These are phyloP conservation scores for Myopa testacea DNA, from an alignment of 2,888 invertebrate species.

Conservation along the genomic window DNA sequence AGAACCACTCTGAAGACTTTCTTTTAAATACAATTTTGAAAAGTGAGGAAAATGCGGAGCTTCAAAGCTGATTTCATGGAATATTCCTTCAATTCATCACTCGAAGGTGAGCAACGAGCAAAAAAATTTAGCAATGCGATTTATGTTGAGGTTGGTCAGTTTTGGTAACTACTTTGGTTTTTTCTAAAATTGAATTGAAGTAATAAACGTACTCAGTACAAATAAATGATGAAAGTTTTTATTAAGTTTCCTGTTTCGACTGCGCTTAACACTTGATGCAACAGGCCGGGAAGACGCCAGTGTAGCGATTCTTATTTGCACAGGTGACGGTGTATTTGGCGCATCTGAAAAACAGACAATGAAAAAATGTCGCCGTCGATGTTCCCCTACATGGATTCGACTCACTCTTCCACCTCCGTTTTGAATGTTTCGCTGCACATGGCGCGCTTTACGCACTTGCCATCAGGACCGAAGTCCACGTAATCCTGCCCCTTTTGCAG, in stretches of 20 bases:
- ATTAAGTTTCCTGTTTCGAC: background rate
- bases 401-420: constrained; percentile 61
- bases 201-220: too few relatives aligned
- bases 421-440: constrained; percentile 59
- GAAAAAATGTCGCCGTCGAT: background rate
- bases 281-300: constrained; percentile 63
- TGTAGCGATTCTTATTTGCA: constrained; percentile 58
- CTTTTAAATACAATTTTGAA: too few relatives aligned
- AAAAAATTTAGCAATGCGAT: too few relatives aligned
- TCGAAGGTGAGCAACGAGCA: too few relatives aligned
- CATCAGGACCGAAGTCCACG: constrained; percentile 60
- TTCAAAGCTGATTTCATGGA: too few relatives aligned
- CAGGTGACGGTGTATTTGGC: constrained; percentile 56
- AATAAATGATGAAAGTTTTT: background rate
- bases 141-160: too few relatives aligned
- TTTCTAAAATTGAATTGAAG: too few relatives aligned
- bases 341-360: constrained; percentile 50
- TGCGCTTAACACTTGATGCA: constrained; percentile 59
- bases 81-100: too few relatives aligned
- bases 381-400: constrained; percentile 15
- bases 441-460: constrained; percentile 60
- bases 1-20: too few relatives aligned
- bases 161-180: too few relatives aligned
- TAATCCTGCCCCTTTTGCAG: constrained; percentile 59
- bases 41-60: too few relatives aligned